phyloP scores from a whole-genome alignment of 2,888 invertebrate genomes.

The Euclidia mi region DNA sequence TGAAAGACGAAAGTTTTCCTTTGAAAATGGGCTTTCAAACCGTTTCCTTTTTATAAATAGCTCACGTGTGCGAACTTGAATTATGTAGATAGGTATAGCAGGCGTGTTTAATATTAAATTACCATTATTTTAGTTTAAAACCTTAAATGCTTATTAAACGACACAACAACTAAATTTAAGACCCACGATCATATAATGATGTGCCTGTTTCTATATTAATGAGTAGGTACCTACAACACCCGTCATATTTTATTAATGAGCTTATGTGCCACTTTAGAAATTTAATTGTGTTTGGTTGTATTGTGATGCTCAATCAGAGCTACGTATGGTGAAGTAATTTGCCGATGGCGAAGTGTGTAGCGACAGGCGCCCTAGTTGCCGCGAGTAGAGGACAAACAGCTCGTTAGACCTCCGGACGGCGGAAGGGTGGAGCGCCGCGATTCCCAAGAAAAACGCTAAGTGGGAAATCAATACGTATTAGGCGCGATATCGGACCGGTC shows the following conservation, averaged over 20 bases:
- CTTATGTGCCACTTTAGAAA: background rate
- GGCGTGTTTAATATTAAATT: no score
- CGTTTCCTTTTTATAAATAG: background rate
- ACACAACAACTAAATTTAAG: no score
- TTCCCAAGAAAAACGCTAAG: constrained; percentile 89
- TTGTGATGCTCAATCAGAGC: constrained; percentile 38
- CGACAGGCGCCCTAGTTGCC: constrained; percentile 74
- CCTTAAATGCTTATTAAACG: no score
- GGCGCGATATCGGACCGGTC: constrained; percentile 88
- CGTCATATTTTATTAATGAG: no score
- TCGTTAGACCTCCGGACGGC: constrained; percentile 84
- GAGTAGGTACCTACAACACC: no score
- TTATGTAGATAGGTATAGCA: no score
- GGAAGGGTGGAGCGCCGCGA: constrained; percentile 88
- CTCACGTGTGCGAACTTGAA: no score
- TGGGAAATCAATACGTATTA: constrained; percentile 90
- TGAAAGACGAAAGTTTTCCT: constrained; percentile 5
- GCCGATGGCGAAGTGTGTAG: constrained; percentile 50
- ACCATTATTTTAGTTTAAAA: no score
- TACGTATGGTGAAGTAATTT: constrained; percentile 39
- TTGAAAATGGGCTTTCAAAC: constrained; percentile 7
- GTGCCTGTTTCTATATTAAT: no score
- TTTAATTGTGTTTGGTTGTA: constrained; percentile 23
- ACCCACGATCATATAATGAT: no score
- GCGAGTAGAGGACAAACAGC: constrained; percentile 88